Conservation (phyloP, 2,888 invertebrate species). For the Caenorhabditis uteleia region DNA sequence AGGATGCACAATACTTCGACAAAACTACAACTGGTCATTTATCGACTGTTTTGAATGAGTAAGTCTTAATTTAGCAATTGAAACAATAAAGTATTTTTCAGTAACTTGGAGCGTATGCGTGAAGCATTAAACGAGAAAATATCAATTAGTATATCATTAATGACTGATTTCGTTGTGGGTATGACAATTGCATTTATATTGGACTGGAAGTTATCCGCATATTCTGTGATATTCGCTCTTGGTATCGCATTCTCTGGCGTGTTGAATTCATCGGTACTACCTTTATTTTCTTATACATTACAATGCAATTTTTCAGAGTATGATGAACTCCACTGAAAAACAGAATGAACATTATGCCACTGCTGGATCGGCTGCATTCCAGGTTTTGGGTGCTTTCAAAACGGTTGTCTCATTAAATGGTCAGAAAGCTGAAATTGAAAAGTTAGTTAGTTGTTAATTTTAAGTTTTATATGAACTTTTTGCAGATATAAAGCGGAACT, state of each 20-base stretch:
- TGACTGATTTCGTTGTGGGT: conserved; percentile 36
- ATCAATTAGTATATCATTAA: conserved; percentile 49
- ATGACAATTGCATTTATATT: conserved; percentile 49
- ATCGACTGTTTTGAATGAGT: conserved; percentile 73
- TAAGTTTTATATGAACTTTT: not conserved
- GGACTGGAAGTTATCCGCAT: conserved; percentile 62
- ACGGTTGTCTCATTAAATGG: conserved; percentile 32
- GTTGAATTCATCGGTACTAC: conserved; percentile 54
- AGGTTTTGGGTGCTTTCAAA: conserved; percentile 17
- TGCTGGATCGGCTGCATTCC: conserved; percentile 30
- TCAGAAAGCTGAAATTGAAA: conserved; percentile 19
- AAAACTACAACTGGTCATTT: conserved; percentile 72
- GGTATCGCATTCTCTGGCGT: conserved; percentile 56
- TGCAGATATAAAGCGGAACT: conserved; percentile 54
- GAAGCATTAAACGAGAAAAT: conserved; percentile 65
- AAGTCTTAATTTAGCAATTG: conserved; percentile 32
- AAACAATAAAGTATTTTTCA: conserved; percentile 24
- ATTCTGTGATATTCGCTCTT: conserved; percentile 65
- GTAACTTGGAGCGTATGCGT: conserved; percentile 61
- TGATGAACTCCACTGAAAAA: conserved; percentile 19
- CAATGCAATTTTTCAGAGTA: too few relatives aligned
- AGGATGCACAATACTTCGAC: conserved; percentile 72
- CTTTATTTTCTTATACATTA: too few relatives aligned
- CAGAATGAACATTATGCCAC: conserved; percentile 22
- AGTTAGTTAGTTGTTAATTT: not conserved